Evolutionary conservation across 2,888 invertebrate species (phyloP).

Genomic region (Erebia ligea): DNA sequence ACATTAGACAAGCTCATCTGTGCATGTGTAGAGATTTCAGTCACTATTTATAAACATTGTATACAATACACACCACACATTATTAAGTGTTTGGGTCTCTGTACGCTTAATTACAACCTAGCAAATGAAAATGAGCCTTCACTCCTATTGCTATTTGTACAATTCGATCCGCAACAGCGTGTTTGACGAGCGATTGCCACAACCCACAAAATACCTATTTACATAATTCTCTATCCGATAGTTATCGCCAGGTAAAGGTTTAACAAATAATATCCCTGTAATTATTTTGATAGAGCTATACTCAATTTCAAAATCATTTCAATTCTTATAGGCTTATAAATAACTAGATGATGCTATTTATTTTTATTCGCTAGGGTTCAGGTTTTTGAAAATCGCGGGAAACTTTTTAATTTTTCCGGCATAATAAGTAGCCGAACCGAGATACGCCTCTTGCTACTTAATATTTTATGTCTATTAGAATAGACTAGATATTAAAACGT

Average conservation of each 20-base stretch:
- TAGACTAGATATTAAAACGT: conserved; percentile 8
- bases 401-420: too few species aligned
- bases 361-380: too few species aligned
- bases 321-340: too few species aligned
- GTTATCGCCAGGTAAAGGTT: neutral
- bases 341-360: too few species aligned
- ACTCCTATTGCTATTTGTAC: conserved; percentile 7
- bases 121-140: neutral
- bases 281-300: neutral
- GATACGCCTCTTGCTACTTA: neutral
- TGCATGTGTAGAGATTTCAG: too few species aligned
- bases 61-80: neutral
- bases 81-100: neutral
- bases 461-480: neutral
- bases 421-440: too few species aligned
- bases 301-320: too few species aligned
- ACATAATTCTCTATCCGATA: conserved; percentile 15
- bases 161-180: conserved; percentile 12
- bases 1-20: too few species aligned
- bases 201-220: conserved; percentile 20
- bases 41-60: too few species aligned
- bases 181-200: conserved; percentile 18
- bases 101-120: neutral
- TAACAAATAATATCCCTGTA: neutral
- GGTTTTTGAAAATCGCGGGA: too few species aligned